Evolutionary conservation across 2,113 vertebrate species (phyloP).

Genomic region (Corythaixoides concolor): DNA sequence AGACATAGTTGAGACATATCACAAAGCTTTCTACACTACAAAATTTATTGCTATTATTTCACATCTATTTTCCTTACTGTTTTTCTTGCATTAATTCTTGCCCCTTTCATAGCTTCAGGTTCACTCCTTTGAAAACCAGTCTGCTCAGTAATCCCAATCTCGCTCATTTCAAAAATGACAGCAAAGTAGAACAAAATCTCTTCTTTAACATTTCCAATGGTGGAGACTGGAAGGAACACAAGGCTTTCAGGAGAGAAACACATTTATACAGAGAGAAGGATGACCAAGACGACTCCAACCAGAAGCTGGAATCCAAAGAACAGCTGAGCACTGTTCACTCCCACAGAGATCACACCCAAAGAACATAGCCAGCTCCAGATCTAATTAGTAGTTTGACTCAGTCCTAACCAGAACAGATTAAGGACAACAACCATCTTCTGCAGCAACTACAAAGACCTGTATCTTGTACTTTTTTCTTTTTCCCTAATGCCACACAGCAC

Average conservation of each 20-base stretch:
- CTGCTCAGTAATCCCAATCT: not conserved
- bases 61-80: not conserved
- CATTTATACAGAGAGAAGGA: not conserved
- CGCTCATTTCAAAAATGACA: not conserved
- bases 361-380: not conserved
- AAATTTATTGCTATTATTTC: not conserved
- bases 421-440: not conserved
- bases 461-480: not conserved
- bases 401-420: not conserved
- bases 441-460: not conserved
- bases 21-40: not conserved
- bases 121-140: not conserved
- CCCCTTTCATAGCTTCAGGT: not conserved
- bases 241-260: not conserved
- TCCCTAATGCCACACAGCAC: not conserved
- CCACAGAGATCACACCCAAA: not conserved
- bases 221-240: not conserved
- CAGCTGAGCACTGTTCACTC: not conserved
- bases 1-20: not conserved
- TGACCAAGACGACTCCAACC: not conserved
- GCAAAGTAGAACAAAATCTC: not conserved
- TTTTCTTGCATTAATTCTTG: not conserved
- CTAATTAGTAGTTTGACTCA: not conserved
- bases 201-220: not conserved
- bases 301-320: not conserved